Percentiles rank a stretch among this genome's conserved stretches.
phyloP scores from a whole-genome alignment of 2,797 vertebrate genomes.

The Bucorvus abyssinicus region DNA sequence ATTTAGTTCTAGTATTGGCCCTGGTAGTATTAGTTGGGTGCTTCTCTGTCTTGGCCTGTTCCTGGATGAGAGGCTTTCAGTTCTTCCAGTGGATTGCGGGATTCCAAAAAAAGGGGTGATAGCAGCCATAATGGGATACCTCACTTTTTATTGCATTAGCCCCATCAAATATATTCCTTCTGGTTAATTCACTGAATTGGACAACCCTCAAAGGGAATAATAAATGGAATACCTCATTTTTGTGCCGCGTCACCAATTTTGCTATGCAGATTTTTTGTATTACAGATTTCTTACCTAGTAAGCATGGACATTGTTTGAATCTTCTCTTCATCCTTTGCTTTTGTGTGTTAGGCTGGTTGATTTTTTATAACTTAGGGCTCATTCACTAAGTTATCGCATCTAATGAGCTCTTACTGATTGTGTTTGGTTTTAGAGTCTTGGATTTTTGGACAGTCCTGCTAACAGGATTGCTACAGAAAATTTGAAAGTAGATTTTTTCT shows the following conservation, averaged over 20 bases:
- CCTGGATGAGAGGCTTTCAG: background rate
- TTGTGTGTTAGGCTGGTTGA: background rate
- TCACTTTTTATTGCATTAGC: background rate
- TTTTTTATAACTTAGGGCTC: background rate
- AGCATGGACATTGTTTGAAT: background rate
- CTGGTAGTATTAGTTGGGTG: background rate
- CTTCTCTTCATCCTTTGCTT: background rate
- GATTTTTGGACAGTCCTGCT: background rate
- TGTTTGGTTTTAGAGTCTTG: background rate
- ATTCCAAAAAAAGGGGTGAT: background rate
- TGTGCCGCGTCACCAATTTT: background rate
- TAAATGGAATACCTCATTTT: background rate
- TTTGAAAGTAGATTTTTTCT: background rate
- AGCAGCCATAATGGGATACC: background rate
- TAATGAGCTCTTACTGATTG: background rate
- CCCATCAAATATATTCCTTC: background rate
- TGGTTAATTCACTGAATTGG: background rate
- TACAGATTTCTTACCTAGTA: background rate
- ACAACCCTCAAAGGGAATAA: background rate
- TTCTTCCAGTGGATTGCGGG: background rate
- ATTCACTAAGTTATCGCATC: background rate
- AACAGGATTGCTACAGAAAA: background rate
- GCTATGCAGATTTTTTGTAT: background rate
- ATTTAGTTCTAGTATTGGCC: background rate
- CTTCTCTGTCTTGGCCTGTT: background rate